Evolutionary conservation across 2,797 vertebrate species (phyloP), one percentile per base, ranked within the genome.

Genomic region (Potorous gilbertii): DNA sequence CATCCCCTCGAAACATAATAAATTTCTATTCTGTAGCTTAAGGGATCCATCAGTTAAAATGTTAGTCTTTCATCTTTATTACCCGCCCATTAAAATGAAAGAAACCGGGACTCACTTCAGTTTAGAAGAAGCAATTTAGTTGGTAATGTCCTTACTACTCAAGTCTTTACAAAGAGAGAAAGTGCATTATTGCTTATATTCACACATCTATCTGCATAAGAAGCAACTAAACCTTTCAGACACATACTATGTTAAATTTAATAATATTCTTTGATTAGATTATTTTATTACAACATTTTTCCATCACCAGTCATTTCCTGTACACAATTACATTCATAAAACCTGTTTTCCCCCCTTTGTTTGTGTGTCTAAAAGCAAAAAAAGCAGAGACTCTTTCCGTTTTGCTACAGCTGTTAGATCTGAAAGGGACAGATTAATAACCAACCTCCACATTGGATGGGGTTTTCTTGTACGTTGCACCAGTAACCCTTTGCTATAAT

Each of bases 21-120:
- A 98, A 99, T 98, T 98, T 98, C 92, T 95, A 97, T 98, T 98
- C 98, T 97, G 97, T 98, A 98, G 99, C 98, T 99, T 98, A 98
- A 98, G 98, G 98, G 98, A 98, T 98, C 98, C 98, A 98, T 98
- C 98, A 98, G 98, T 98, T 98, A 98, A 98, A 98, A 98, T 98
- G 98, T 97, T 98, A 98, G 98, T 98, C 98, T 99, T 99, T 99
- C 98, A 98, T 99, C 98, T 99, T 99, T 99, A 99, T 99, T 98
- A 98, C 98, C 97, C 97, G 97, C 98, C 98, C 98, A 98, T 99
- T 99, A 99, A 99, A 98, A 98, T 98, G 98, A 99, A 98, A 99
- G 98, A 98, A 99, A 98, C 98, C 95, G 98, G 98, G 98, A 98
- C 97, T 97, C 98, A 98, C 98, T 98, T 98, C 98, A 98, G 98